These are phyloP conservation scores for Scalopus aquaticus DNA, from an alignment of 2,113 vertebrate genomes.

Conservation along the genomic window DNA sequence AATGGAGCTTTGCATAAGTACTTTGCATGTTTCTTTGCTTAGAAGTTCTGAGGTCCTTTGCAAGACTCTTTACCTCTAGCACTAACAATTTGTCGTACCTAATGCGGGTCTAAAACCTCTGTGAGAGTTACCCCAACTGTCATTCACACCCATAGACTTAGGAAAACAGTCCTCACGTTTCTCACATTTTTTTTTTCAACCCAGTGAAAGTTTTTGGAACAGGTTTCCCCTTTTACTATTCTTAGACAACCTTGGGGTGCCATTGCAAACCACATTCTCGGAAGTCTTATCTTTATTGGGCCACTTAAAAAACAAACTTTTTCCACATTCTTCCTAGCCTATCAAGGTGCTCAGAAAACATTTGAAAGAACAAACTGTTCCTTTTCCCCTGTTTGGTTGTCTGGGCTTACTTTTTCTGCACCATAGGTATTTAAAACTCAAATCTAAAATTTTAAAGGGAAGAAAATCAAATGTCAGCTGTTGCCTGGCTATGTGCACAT, in stretches of 20 bases:
- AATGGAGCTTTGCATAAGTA: not conserved
- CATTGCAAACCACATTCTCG: not conserved
- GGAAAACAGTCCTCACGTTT: not conserved
- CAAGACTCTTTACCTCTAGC: not conserved
- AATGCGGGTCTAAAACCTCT: not conserved
- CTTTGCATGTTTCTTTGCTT: not conserved
- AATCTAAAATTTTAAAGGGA: not conserved
- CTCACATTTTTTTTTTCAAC: not conserved
- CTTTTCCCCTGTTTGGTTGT: not conserved
- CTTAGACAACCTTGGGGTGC: not conserved
- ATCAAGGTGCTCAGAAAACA: not conserved
- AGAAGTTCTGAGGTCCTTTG: not conserved
- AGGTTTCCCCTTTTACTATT: not conserved
- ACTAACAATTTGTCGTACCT: not conserved
- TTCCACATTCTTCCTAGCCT: not conserved
- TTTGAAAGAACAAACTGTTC: not conserved
- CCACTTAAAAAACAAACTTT: not conserved
- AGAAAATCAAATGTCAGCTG: not conserved
- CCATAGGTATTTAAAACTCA: not conserved
- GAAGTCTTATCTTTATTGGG: not conserved
- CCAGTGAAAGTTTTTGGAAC: not conserved
- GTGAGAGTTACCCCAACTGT: not conserved
- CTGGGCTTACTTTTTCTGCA: not conserved
- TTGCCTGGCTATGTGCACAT: not conserved
- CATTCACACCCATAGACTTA: not conserved